A percentile compares a stretch with the other conserved stretches of the same genome.
Evolutionary conservation across 2,113 vertebrate species (phyloP).

Genomic region (Oncorhynchus masou): DNA sequence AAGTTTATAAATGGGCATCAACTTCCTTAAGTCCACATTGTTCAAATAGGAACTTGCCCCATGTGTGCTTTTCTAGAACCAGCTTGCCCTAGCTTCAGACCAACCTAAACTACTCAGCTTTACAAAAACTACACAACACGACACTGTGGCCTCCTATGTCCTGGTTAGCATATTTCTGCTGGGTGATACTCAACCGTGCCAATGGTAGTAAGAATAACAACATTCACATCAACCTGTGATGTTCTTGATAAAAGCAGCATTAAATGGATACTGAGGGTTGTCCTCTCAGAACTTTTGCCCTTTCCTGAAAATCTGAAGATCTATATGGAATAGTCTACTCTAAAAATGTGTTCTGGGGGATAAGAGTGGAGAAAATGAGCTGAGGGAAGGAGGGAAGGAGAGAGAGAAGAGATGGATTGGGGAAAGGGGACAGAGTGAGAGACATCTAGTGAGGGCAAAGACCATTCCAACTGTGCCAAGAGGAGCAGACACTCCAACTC

Average conservation of each 20-base stretch:
- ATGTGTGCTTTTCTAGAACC: not conserved
- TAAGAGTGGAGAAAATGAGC: constrained; percentile 36
- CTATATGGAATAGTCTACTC: too few relatives aligned
- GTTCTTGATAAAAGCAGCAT: constrained; percentile 62
- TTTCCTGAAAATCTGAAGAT: constrained; percentile 28
- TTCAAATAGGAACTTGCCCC: not conserved
- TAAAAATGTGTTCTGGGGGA: too few relatives aligned
- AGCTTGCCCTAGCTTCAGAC: not conserved
- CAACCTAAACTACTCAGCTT: not conserved
- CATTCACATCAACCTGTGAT: constrained; percentile 37
- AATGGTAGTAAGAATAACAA: not conserved
- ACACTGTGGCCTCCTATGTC: not conserved
- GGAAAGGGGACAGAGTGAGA: not conserved
- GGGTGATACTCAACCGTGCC: too few relatives aligned
- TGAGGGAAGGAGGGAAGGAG: constrained; percentile 33
- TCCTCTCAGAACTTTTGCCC: constrained; percentile 26
- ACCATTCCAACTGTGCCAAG: constrained; percentile 40
- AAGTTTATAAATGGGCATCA: not conserved
- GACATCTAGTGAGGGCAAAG: constrained; percentile 19
- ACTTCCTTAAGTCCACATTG: not conserved
- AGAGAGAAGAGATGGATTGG: constrained; percentile 1
- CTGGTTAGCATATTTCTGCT: too few relatives aligned
- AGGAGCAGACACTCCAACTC: constrained; percentile 33
- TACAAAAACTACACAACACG: not conserved
- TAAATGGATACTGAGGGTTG: constrained; percentile 56